Conservation (phyloP, 2,797 vertebrate genomes). For the Amblyraja radiata region DNA sequence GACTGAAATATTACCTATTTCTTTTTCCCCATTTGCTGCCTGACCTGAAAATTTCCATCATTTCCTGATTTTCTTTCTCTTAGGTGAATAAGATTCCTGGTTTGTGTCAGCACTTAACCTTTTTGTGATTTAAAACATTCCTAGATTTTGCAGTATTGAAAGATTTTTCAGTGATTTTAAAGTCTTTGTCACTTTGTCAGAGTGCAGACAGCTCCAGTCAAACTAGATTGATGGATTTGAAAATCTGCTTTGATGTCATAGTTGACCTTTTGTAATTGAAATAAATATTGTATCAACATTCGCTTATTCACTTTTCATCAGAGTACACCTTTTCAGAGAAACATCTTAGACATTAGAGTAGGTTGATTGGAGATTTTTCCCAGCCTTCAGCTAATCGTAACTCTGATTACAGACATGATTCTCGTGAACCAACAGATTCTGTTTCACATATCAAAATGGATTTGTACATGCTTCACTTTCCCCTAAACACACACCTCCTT, state of each 20-base stretch:
- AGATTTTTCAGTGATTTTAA: neutral
- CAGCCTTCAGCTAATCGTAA: neutral
- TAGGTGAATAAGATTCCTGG: neutral
- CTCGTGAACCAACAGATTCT: neutral
- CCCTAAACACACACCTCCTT: neutral
- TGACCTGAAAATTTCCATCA: no score
- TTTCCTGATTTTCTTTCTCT: no score
- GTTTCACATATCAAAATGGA: neutral
- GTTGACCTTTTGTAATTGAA: slow-evolving; percentile 9
- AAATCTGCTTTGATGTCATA: neutral
- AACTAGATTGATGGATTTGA: neutral
- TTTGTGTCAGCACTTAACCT: neutral
- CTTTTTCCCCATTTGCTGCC: no score
- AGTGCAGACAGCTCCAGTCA: neutral
- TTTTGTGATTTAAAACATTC: neutral
- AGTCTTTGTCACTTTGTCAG: slow-evolving; percentile 7
- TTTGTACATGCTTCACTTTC: neutral
- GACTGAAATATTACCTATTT: no score
- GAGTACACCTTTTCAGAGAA: neutral
- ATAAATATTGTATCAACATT: neutral
- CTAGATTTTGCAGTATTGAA: neutral
- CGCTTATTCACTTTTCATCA: neutral
- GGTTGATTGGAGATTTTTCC: neutral
- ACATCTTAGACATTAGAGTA: neutral
- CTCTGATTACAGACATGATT: neutral